Base-by-base conservation (phyloP, 2,888 invertebrate species). In the Tetramorium bicarinatum region DNA sequence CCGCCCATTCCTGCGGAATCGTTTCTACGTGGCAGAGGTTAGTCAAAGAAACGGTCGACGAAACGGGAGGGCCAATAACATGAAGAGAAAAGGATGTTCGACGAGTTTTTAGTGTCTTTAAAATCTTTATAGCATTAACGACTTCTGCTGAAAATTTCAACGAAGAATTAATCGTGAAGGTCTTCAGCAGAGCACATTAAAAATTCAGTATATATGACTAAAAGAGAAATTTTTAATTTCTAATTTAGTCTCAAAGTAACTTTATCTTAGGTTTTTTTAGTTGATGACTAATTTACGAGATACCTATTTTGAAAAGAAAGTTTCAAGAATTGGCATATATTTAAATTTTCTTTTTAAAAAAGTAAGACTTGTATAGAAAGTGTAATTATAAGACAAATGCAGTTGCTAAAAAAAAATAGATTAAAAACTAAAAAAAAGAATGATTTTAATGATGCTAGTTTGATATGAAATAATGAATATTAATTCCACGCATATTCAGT, bases 1-100 rank as follows among this genome's bases (percentile, higher is more conserved):
- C 72, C 77, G 79, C 56, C 56, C 74, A 72, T 59, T 72, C 56
- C 47, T 7, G 41, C 56, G 44, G 56, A 71, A 79, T 71, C 56
- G 56, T 21, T 59, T 34, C 79, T 79, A 29, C 21, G 56, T 29
- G 21, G 21, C 29, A 44, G 56, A 72, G 21, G 64, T 71, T 41
- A 79, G 56, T 44, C 21, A 54, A 56, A 18, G 41, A 71, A 34
- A 41, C n/a, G 59, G 21, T 56, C 29, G 54, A 21, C 13, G 21
- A 34, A 56, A 21, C n/a, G 77, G 13, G n/a, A n/a, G 34, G 71
- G 29, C 3, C 21, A 34, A 44, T 67, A 69, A 56, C 29, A 29
- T 18, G 56, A 44, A 34, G 13, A n/a, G 56, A 44, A 34, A 29
- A 71, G 13, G 7, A 34, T 34, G 11, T n/a, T 59, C 34, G 3